Conservation (phyloP, 2,113 vertebrate species). For the Morone saxatilis region DNA sequence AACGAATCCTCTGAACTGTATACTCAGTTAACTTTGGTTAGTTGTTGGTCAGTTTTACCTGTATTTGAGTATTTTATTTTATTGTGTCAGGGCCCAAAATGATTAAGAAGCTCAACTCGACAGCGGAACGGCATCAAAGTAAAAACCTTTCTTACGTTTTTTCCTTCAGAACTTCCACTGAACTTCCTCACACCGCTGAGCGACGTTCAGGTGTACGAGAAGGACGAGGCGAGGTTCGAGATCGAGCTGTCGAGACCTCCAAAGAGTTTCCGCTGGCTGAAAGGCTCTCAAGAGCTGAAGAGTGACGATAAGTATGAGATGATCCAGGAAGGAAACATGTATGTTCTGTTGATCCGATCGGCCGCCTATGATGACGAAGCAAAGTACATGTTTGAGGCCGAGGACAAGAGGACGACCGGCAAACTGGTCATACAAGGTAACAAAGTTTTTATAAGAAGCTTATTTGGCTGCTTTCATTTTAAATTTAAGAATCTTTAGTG, state of each 20-base stretch:
- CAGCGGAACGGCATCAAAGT: no score
- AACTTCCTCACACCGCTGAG: conserved; percentile 92
- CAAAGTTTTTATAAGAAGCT: not conserved
- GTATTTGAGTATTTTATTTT: not conserved
- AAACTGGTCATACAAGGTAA: conserved; percentile 96
- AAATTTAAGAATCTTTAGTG: no score
- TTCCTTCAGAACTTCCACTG: conserved; percentile 91
- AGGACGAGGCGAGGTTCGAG: conserved; percentile 95
- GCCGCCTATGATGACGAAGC: conserved; percentile 95
- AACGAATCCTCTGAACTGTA: not conserved
- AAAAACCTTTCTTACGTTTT: not conserved
- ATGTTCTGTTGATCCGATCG: conserved; percentile 88
- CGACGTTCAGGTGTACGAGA: conserved; percentile 96
- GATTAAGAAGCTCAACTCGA: not conserved
- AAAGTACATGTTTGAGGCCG: conserved; percentile 97
- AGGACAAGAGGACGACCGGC: conserved; percentile 92
- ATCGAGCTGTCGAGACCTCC: conserved; percentile 93
- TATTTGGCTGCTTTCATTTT: no score
- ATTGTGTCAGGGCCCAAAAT: not conserved
- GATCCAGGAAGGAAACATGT: conserved; percentile 87
- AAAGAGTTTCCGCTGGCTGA: conserved; percentile 94
- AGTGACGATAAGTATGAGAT: conserved; percentile 90
- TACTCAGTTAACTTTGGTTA: not conserved
- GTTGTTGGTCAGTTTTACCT: not conserved
- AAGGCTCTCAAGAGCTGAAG: conserved; percentile 92